Evolutionary conservation across 2,797 vertebrate species (phyloP).

Genomic region (Siniperca obscura): DNA sequence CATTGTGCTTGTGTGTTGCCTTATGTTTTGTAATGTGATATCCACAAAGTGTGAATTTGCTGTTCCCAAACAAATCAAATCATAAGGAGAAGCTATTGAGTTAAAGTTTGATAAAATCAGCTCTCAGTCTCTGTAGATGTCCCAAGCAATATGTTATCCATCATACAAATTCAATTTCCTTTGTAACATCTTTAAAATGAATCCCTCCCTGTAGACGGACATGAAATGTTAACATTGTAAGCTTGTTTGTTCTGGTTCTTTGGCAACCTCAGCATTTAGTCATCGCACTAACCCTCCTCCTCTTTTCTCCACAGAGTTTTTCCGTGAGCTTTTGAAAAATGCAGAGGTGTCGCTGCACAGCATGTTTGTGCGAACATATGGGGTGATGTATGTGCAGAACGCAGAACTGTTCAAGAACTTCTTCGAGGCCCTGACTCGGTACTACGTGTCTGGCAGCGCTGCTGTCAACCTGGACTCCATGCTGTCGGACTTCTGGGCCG

Average conservation of each 20-base stretch:
- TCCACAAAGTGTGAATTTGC: neutral
- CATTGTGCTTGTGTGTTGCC: neutral
- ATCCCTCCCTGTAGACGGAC: constrained; percentile 1
- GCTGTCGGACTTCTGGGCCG: constrained; percentile 96
- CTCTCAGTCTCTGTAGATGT: constrained; percentile 17
- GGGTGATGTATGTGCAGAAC: constrained; percentile 95
- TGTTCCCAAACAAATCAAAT: constrained; percentile 16
- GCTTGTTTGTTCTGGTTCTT: constrained; percentile 31
- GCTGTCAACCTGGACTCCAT: constrained; percentile 93
- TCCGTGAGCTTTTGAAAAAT: constrained; percentile 94
- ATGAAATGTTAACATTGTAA: constrained; percentile 41
- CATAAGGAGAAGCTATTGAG: neutral
- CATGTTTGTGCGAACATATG: constrained; percentile 97
- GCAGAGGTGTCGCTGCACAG: constrained; percentile 91
- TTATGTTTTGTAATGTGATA: neutral
- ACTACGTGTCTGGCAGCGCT: constrained; percentile 87
- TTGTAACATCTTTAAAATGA: constrained; percentile 13
- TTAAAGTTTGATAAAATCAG: constrained; percentile 24
- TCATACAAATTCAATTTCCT: constrained; percentile 33
- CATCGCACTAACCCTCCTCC: constrained; percentile 22
- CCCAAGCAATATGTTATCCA: constrained; percentile 10
- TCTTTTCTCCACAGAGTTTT: constrained; percentile 88
- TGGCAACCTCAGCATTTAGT: constrained; percentile 15
- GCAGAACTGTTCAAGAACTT: constrained; percentile 95
- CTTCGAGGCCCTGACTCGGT: constrained; percentile 90